These are phyloP conservation scores for Diarsia mendica DNA, from an alignment of 2,888 invertebrate genomes.

Conservation along the genomic window DNA sequence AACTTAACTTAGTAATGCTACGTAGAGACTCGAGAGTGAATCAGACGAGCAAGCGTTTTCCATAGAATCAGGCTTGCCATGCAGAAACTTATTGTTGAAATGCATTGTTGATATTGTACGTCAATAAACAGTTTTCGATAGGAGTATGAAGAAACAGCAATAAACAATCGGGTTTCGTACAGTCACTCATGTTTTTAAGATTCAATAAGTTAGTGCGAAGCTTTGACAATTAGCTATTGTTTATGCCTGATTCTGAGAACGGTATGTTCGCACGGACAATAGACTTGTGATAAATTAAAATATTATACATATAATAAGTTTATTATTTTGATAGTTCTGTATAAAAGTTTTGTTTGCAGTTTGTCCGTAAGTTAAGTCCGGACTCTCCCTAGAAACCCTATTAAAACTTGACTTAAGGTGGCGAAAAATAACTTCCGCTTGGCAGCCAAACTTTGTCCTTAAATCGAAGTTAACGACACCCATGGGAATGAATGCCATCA, in stretches of 20 bases:
- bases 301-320: background rate
- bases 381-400: background rate
- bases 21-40: slow-evolving; percentile 7
- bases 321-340: background rate
- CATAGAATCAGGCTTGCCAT: background rate
- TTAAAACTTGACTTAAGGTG: slow-evolving; percentile 15
- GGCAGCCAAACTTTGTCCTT: slow-evolving; percentile 19
- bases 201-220: background rate
- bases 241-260: background rate
- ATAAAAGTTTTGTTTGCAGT: background rate
- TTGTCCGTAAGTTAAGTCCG: background rate
- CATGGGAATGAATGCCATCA: slow-evolving; percentile 16
- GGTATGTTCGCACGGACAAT: background rate
- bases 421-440: slow-evolving; percentile 5
- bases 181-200: background rate
- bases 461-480: slow-evolving; percentile 27
- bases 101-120: slow-evolving; percentile 7
- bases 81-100: slow-evolving; percentile 13
- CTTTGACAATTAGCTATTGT: slow-evolving; percentile 30
- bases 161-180: slow-evolving; percentile 5
- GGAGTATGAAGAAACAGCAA: background rate
- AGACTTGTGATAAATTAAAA: slow-evolving; percentile 4
- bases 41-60: slow-evolving; percentile 3
- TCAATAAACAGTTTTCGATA: slow-evolving; percentile 2
- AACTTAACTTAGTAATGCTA: slow-evolving; percentile 8